Percentiles rank a stretch among this genome's conserved stretches.
Evolutionary conservation across 2,888 invertebrate species (phyloP).

Genomic region (Agrotis ipsilon): DNA sequence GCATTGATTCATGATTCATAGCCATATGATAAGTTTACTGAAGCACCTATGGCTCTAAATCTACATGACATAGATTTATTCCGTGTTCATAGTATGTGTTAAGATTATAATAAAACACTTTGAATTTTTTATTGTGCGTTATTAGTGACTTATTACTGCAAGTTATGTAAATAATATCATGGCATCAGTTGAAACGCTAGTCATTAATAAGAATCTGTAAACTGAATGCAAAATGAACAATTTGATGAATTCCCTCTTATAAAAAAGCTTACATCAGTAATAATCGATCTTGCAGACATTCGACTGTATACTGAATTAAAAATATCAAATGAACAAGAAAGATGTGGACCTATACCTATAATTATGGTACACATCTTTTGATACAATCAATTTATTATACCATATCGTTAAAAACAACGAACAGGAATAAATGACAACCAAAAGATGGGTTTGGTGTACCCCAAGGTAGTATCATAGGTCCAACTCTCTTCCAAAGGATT

Average conservation of each 20-base stretch:
- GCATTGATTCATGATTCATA: background rate
- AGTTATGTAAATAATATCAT: background rate
- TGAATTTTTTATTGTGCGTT: background rate
- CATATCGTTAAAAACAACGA: background rate
- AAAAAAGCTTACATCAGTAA: too few species aligned
- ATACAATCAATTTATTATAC: background rate
- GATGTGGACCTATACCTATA: too few species aligned
- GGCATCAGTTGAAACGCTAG: background rate
- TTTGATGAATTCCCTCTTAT: background rate
- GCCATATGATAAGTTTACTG: background rate
- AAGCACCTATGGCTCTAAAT: too few species aligned
- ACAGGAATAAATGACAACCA: background rate
- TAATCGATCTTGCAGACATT: too few species aligned
- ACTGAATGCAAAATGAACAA: background rate
- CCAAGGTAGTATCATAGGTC: constrained; percentile 10
- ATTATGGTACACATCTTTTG: background rate
- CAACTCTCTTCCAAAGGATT: constrained; percentile 14
- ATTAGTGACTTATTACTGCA: background rate
- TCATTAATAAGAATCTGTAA: too few species aligned
- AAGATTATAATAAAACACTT: background rate
- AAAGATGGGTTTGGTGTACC: background rate
- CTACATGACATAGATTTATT: too few species aligned
- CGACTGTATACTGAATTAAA: too few species aligned
- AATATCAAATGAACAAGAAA: too few species aligned
- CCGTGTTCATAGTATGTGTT: too few species aligned